Evolutionary conservation across 1,140 invertebrate genomes (phyloP).

Genomic region (Muscidifurax raptorellus): DNA sequence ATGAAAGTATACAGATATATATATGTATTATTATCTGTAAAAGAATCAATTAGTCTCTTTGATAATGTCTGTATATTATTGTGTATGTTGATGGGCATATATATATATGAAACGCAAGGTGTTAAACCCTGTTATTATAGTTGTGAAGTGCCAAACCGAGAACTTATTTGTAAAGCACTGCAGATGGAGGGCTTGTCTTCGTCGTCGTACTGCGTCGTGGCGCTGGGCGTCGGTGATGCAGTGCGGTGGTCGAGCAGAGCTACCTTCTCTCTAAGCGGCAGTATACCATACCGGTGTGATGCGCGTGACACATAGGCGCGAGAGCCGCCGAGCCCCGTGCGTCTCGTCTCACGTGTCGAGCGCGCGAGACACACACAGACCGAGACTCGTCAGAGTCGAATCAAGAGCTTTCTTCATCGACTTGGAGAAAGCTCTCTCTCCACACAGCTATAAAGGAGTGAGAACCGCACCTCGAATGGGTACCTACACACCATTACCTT

Average conservation of each 20-base stretch:
- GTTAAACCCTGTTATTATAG: not conserved
- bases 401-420: slow-evolving; percentile 37
- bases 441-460: slow-evolving; percentile 72
- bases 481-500: slow-evolving; percentile 69
- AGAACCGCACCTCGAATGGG: slow-evolving; percentile 73
- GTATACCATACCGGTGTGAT: slow-evolving; percentile 63
- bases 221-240: slow-evolving; percentile 74
- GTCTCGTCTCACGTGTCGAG: slow-evolving; percentile 69
- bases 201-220: slow-evolving; percentile 75
- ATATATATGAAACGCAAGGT: not conserved
- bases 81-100: not conserved
- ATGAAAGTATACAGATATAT: too few species aligned
- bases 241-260: slow-evolving; percentile 73
- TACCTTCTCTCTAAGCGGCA: slow-evolving; percentile 64
- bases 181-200: slow-evolving; percentile 68
- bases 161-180: slow-evolving; percentile 56
- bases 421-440: slow-evolving; percentile 25
- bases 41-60: too few species aligned
- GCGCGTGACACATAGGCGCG: slow-evolving; percentile 49
- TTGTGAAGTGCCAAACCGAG: slow-evolving; percentile 61
- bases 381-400: slow-evolving; percentile 15
- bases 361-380: slow-evolving; percentile 65
- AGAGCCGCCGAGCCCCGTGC: slow-evolving; percentile 50
- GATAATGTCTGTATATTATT: not conserved
- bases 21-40: too few species aligned